Evolutionary conservation across 2,797 vertebrate genomes (phyloP).

Genomic region (Coluber constrictor): DNA sequence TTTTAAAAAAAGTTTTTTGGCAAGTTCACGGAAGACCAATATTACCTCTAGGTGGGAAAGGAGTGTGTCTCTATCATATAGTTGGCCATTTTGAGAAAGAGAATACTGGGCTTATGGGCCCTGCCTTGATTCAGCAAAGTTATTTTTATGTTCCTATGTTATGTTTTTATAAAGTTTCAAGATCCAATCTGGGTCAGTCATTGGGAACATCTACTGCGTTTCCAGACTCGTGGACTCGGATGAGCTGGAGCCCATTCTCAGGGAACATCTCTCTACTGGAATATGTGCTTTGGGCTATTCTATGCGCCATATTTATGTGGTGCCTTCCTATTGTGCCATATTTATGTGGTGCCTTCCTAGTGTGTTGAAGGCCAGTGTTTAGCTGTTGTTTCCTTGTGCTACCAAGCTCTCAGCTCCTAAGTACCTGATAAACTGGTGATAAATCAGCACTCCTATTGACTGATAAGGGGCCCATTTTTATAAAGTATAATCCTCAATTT

Average conservation of each 20-base stretch:
- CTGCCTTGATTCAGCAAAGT: not conserved
- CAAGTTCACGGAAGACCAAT: not conserved
- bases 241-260: not conserved
- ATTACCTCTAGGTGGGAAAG: not conserved
- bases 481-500: not conserved
- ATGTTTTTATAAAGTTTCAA: not conserved
- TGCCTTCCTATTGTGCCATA: not conserved
- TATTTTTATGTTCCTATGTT: not conserved
- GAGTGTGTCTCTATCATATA: not conserved
- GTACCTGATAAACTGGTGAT: not conserved
- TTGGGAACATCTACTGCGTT: not conserved
- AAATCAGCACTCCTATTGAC: not conserved
- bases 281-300: not conserved
- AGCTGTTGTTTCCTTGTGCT: not conserved
- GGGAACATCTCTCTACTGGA: not conserved
- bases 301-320: not conserved
- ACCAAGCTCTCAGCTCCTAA: not conserved
- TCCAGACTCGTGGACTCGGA: not conserved
- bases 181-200: not conserved
- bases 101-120: not conserved
- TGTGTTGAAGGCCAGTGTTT: not conserved
- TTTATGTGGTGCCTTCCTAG: not conserved
- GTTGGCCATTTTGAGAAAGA: not conserved
- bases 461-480: not conserved
- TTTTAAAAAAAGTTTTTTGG: not conserved